phyloP scores from a whole-genome alignment of 37 sponge, comb jelly and placozoan species.

The Dysidea cf. avara region DNA sequence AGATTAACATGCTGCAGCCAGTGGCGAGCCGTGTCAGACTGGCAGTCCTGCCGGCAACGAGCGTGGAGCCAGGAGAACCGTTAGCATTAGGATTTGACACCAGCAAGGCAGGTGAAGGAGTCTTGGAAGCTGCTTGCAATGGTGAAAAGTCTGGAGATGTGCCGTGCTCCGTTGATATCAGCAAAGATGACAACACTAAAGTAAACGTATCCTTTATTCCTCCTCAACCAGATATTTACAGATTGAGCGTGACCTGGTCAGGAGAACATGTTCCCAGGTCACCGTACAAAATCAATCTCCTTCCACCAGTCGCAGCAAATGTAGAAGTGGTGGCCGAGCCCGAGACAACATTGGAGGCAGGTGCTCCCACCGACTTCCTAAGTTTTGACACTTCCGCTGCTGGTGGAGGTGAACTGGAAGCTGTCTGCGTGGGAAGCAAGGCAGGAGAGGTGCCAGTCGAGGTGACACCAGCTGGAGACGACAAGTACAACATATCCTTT shows the following conservation, averaged over 20 bases:
- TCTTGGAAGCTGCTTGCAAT: conserved; percentile 26
- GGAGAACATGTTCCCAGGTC: conserved; percentile 36
- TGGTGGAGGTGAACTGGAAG: conserved; percentile 54
- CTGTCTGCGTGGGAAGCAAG: conserved; percentile 26
- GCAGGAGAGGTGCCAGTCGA: conserved; percentile 34
- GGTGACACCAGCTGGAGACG: background rate
- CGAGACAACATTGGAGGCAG: conserved; percentile 15
- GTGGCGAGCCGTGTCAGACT: conserved; percentile 32
- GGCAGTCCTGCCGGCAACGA: conserved; percentile 39
- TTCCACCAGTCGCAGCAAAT: conserved; percentile 45
- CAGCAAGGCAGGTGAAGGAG: conserved; percentile 54
- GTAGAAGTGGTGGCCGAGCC: conserved; percentile 47
- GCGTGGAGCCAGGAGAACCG: conserved; percentile 28
- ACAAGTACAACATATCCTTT: conserved; percentile 57
- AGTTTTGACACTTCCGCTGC: conserved; percentile 51
- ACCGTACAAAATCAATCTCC: conserved; percentile 63
- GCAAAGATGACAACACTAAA: background rate
- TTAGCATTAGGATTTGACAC: conserved; percentile 35
- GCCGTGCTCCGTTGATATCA: conserved; percentile 33
- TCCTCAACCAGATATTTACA: conserved; percentile 28
- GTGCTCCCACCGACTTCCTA: conserved; percentile 61
- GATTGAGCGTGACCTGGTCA: conserved; percentile 59
- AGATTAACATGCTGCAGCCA: conserved; percentile 49
- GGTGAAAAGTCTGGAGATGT: conserved; percentile 43
- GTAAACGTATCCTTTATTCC: conserved; percentile 50